Evolutionary conservation across 2,113 vertebrate genomes (phyloP).

Genomic region (Actenoides lindsayi): DNA sequence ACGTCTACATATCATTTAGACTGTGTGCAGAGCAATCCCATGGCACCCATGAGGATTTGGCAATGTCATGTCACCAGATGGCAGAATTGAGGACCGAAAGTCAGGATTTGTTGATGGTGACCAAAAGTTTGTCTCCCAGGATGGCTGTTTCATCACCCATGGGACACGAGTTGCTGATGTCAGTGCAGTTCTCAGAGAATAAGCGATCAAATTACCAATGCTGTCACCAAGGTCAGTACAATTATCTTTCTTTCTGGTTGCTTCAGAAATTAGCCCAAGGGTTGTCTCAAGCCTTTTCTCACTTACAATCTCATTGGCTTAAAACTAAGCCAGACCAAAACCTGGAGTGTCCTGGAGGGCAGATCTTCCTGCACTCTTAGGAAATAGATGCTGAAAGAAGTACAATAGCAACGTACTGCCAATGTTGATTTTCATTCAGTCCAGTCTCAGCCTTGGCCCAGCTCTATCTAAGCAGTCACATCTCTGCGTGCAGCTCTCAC

Average conservation of each 20-base stretch:
- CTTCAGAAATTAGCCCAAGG: slow-evolving; percentile 31
- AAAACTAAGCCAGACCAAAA: not conserved
- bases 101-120: not conserved
- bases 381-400: not conserved
- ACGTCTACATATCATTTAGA: not conserved
- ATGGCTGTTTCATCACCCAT: not conserved
- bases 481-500: not conserved
- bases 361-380: not conserved
- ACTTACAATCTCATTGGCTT: not conserved
- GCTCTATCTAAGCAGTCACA: not conserved
- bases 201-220: not conserved
- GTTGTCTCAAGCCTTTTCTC: not conserved
- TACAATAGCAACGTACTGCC: not conserved
- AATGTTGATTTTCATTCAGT: not conserved
- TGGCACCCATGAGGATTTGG: not conserved
- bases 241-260: not conserved
- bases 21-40: not conserved
- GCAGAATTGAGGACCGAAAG: not conserved
- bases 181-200: not conserved
- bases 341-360: not conserved
- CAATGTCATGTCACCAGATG: not conserved
- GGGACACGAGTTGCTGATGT: not conserved
- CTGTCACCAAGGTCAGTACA: not conserved
- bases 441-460: not conserved
- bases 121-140: not conserved